These are phyloP conservation scores for Colius striatus DNA, from an alignment of 2,113 vertebrate species.

Conservation along the genomic window DNA sequence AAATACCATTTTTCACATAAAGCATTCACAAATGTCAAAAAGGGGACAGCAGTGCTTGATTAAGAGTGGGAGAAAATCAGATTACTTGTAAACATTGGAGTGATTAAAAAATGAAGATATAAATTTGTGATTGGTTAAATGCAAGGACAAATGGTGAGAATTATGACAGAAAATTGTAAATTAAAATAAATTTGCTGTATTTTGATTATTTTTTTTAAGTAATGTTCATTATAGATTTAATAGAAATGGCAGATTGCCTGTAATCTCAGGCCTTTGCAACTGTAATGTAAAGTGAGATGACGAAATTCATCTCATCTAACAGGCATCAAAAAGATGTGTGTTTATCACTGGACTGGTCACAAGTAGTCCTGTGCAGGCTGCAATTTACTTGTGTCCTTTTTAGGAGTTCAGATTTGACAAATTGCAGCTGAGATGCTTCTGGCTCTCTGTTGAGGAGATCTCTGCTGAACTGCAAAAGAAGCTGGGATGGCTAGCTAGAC, in stretches of 20 bases:
- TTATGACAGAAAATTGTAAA: neutral
- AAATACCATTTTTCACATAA: neutral
- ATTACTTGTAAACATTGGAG: neutral
- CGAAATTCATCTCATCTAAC: neutral
- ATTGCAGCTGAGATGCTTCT: neutral
- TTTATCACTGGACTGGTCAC: neutral
- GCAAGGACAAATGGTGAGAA: neutral
- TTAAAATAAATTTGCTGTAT: neutral
- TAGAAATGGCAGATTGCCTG: neutral
- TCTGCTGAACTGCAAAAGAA: neutral
- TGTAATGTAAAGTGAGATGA: neutral
- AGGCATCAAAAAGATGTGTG: fast-evolving
- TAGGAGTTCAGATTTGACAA: neutral
- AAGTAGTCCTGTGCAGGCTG: neutral
- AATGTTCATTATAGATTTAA: neutral
- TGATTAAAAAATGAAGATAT: neutral
- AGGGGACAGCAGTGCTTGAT: neutral
- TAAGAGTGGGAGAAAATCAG: neutral
- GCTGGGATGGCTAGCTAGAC: neutral
- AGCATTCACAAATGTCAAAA: neutral
- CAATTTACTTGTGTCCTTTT: neutral
- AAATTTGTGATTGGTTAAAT: neutral
- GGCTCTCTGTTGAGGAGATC: neutral
- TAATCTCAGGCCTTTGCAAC: neutral
- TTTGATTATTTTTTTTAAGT: fast-evolving